Evolutionary conservation across 2,113 vertebrate genomes (phyloP).

Genomic region (Arothron firmamentum): DNA sequence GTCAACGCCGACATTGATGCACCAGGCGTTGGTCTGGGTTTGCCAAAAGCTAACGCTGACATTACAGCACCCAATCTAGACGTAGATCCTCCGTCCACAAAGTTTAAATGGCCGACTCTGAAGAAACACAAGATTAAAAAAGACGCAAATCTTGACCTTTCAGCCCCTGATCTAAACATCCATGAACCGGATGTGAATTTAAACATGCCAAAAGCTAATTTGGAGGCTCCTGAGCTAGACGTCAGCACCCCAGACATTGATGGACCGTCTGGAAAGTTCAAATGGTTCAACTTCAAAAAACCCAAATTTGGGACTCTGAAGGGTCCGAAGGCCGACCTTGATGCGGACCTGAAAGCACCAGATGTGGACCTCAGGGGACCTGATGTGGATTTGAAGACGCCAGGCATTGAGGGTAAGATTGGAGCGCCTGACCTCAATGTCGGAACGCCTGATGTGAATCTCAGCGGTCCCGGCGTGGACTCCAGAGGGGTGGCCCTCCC

Average conservation of each 20-base stretch:
- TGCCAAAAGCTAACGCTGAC: constrained; percentile 50
- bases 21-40: constrained; percentile 48
- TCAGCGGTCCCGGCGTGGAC: constrained; percentile 35
- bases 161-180: constrained; percentile 50
- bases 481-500: background rate
- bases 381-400: constrained; percentile 41
- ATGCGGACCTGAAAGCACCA: constrained; percentile 41
- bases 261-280: constrained; percentile 55
- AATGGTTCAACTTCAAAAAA: constrained; percentile 61
- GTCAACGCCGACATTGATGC: constrained; percentile 42
- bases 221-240: constrained; percentile 48
- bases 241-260: constrained; percentile 50
- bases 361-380: constrained; percentile 33
- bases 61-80: constrained; percentile 45
- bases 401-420: constrained; percentile 43
- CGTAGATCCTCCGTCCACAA: constrained; percentile 45
- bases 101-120: constrained; percentile 56
- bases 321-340: constrained; percentile 49
- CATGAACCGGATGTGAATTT: constrained; percentile 51
- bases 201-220: constrained; percentile 52
- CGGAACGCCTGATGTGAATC: constrained; percentile 34
- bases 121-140: constrained; percentile 45
- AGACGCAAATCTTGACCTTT: constrained; percentile 42
- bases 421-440: constrained; percentile 32
- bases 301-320: constrained; percentile 46